These are phyloP conservation scores for Pelodytes ibericus DNA, from an alignment of 2,797 vertebrate species.

Conservation along the genomic window DNA sequence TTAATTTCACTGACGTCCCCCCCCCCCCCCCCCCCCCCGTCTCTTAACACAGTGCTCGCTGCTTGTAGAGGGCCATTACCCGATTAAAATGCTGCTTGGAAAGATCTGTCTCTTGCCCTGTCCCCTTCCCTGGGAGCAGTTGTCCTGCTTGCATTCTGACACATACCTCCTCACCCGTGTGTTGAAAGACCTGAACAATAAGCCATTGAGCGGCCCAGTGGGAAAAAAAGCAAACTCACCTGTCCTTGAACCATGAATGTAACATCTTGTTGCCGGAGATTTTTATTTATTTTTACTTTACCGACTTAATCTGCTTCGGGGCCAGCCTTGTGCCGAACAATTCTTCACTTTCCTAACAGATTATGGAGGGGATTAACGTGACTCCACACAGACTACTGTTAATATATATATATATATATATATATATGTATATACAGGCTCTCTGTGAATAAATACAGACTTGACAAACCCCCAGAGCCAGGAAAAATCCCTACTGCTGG, in stretches of 20 bases:
- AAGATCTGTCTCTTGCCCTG: too few relatives aligned
- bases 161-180: slow-evolving; percentile 8
- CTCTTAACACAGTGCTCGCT: too few relatives aligned
- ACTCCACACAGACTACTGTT: too few relatives aligned
- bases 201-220: slow-evolving; percentile 35
- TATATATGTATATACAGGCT: too few relatives aligned
- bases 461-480: too few relatives aligned
- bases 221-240: slow-evolving; percentile 7
- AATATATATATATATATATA: too few relatives aligned
- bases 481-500: too few relatives aligned
- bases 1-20: too few relatives aligned
- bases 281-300: slow-evolving; percentile 12
- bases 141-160: slow-evolving; percentile 15
- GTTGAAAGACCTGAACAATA: slow-evolving; percentile 33
- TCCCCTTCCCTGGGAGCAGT: slow-evolving; percentile 34
- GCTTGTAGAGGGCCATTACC: too few relatives aligned
- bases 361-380: slow-evolving; percentile 16
- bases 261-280: not conserved
- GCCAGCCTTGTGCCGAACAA: slow-evolving; percentile 7
- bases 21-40: too few relatives aligned
- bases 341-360: slow-evolving; percentile 18
- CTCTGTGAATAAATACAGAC: too few relatives aligned
- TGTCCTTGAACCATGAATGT: slow-evolving; percentile 40
- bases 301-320: not conserved
- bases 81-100: too few relatives aligned